phyloP scores from a whole-genome alignment of 2,113 vertebrate species.

The Eolophus roseicapilla region DNA sequence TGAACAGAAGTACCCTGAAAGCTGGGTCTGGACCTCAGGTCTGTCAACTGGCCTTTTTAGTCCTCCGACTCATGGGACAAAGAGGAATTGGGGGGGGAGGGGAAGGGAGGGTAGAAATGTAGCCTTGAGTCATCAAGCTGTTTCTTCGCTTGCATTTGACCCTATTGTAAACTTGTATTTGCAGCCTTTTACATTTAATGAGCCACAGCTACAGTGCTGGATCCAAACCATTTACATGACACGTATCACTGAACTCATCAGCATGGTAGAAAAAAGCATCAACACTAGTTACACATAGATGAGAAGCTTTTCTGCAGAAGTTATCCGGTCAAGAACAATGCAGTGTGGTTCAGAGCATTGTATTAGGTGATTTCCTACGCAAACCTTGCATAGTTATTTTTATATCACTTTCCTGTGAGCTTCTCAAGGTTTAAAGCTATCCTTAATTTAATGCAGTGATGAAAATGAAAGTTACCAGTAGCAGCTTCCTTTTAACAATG shows the following conservation, averaged over 20 bases:
- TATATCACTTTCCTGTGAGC: not conserved
- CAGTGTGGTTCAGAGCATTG: not conserved
- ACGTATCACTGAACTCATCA: not conserved
- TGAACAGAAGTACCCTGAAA: not conserved
- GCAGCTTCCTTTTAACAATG: not conserved
- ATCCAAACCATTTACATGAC: not conserved
- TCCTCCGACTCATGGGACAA: not conserved
- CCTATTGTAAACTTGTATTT: not conserved
- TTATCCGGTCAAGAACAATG: slow-evolving; percentile 23
- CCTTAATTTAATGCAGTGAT: not conserved
- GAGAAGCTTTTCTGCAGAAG: slow-evolving; percentile 25
- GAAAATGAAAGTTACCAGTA: not conserved
- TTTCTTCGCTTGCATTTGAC: not conserved
- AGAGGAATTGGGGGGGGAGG: not conserved
- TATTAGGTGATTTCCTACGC: not conserved
- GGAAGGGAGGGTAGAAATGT: not conserved
- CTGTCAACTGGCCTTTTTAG: not conserved
- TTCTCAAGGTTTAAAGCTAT: not conserved
- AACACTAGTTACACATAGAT: not conserved
- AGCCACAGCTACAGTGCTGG: not conserved
- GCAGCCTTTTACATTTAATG: not conserved
- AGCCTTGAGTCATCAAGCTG: not conserved
- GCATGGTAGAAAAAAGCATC: not conserved
- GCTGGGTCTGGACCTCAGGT: not conserved
- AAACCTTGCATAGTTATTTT: not conserved